Conservation (phyloP, 2,888 invertebrate genomes). For the Polia nebulosa region DNA sequence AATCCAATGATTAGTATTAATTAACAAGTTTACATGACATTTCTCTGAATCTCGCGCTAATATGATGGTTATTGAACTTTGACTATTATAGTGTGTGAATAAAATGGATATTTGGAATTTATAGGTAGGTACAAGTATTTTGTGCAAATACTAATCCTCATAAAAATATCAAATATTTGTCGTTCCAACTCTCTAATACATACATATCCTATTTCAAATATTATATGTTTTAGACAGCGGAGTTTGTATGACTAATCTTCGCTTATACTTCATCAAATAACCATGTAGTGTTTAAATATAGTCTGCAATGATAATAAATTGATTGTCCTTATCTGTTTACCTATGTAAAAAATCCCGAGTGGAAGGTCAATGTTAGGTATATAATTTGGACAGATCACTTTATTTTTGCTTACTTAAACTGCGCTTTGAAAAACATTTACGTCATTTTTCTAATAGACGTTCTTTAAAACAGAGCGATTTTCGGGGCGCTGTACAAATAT, state of each 20-base stretch:
- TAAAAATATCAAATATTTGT: slow-evolving; percentile 46
- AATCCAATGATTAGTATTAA: slow-evolving; percentile 4
- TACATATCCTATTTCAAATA: slow-evolving; percentile 22
- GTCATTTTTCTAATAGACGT: background rate
- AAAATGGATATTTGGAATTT: slow-evolving; percentile 27
- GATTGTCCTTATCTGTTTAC: slow-evolving; percentile 18
- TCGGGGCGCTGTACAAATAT: background rate
- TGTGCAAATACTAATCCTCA: slow-evolving; percentile 46
- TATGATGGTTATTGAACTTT: slow-evolving; percentile 36
- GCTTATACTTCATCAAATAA: slow-evolving; percentile 4
- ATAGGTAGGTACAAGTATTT: slow-evolving; percentile 23
- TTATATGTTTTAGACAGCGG: background rate
- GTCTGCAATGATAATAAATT: slow-evolving; percentile 11
- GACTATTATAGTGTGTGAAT: slow-evolving; percentile 6
- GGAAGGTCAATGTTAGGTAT: slow-evolving; percentile 12
- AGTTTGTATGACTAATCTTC: slow-evolving; percentile 43
- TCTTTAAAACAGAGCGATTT: background rate
- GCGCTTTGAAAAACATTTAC: background rate
- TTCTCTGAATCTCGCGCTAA: slow-evolving; percentile 12
- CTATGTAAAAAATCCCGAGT: background rate
- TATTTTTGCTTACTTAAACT: background rate
- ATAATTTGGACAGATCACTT: slow-evolving; percentile 4
- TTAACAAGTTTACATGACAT: slow-evolving; percentile 20
- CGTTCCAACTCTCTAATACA: slow-evolving; percentile 40
- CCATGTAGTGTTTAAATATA: slow-evolving; percentile 20